Conservation (phyloP, 1,140 invertebrate species). For the Neuroterus valhalla region DNA sequence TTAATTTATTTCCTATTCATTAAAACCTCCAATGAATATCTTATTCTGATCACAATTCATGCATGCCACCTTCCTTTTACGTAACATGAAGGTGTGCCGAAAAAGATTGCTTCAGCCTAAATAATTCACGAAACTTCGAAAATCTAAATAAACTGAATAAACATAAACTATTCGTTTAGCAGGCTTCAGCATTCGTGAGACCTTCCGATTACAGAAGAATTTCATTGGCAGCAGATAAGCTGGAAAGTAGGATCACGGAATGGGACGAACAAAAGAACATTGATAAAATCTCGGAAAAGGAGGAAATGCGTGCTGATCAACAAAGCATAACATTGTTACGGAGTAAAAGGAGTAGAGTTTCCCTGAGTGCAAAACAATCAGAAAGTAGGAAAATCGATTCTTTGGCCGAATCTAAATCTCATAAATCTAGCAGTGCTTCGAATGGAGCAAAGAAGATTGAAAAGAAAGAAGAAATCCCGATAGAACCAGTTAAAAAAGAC, state of each 20-base stretch:
- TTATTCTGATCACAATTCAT: too few relatives aligned
- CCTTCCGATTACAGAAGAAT: constrained; percentile 77
- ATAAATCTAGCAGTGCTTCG: constrained; percentile 32
- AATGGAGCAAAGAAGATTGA: constrained; percentile 38
- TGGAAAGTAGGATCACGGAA: constrained; percentile 38
- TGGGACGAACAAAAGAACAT: constrained; percentile 67
- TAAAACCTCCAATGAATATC: background rate
- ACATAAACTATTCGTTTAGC: constrained; percentile 36
- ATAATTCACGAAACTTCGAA: background rate
- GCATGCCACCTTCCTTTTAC: too few relatives aligned
- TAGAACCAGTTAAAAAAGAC: constrained; percentile 60
- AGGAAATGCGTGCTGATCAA: constrained; percentile 42
- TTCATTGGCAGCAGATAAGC: constrained; percentile 66
- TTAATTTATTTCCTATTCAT: background rate
- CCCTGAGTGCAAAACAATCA: background rate
- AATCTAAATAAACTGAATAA: background rate
- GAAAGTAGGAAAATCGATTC: constrained; percentile 34
- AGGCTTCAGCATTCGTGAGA: constrained; percentile 69
- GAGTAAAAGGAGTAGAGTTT: background rate
- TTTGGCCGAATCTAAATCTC: constrained; percentile 32
- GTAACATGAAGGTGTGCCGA: too few relatives aligned
- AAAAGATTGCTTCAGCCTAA: too few relatives aligned
- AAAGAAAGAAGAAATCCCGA: constrained; percentile 38
- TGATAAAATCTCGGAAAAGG: constrained; percentile 62
- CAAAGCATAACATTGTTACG: constrained; percentile 21